Conservation (phyloP, 2,888 invertebrate genomes). For the Caenorhabditis drosophilae region DNA sequence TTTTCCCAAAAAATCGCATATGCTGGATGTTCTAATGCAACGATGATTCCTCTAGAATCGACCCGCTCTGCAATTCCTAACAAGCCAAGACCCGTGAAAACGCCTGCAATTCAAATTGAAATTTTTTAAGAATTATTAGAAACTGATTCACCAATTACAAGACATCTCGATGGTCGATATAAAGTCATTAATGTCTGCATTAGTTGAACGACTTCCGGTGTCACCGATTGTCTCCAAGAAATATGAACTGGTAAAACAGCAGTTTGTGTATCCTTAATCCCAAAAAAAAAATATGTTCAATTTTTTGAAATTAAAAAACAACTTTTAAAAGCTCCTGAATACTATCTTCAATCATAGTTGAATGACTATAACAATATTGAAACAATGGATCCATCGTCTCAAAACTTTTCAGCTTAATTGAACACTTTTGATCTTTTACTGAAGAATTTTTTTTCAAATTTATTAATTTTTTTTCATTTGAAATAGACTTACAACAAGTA, state of each 20-base stretch:
- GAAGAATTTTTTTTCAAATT: constrained; percentile 9
- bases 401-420: constrained; percentile 47
- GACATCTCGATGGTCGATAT: constrained; percentile 68
- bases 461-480: not conserved
- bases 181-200: constrained; percentile 61
- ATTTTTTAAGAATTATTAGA: constrained; percentile 1
- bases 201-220: constrained; percentile 66
- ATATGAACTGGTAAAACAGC: constrained; percentile 42
- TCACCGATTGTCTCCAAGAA: constrained; percentile 56
- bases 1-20: constrained; percentile 54
- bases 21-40: constrained; percentile 58
- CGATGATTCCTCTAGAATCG: constrained; percentile 52
- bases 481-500: constrained; percentile 29
- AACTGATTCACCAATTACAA: constrained; percentile 65
- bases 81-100: constrained; percentile 46
- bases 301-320: no score
- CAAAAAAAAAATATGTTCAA: not conserved
- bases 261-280: constrained; percentile 54
- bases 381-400: constrained; percentile 52
- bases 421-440: constrained; percentile 50
- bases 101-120: constrained; percentile 23
- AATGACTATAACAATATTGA: constrained; percentile 58
- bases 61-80: constrained; percentile 46
- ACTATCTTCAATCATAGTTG: constrained; percentile 49
- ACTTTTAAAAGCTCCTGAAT: constrained; percentile 50